These are phyloP conservation scores for Anhinga rufa DNA, from an alignment of 2,113 vertebrate genomes.

Conservation along the genomic window DNA sequence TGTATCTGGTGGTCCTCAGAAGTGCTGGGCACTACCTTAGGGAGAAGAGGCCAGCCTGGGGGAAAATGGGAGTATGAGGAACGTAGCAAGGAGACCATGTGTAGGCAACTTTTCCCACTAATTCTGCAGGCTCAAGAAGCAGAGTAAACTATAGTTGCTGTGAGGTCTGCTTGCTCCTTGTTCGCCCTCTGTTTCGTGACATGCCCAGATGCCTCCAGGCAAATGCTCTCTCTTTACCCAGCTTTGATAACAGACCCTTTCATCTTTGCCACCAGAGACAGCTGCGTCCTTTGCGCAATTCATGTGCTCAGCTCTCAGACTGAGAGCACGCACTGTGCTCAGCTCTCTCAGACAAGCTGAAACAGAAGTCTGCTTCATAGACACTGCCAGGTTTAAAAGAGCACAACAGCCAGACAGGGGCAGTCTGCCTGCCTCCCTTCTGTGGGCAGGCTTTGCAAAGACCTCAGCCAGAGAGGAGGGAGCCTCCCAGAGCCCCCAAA, in stretches of 20 bases:
- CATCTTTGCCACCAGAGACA: slow-evolving; percentile 17
- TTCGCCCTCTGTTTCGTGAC: background rate
- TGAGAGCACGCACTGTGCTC: background rate
- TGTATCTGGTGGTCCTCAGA: background rate
- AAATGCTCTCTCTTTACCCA: background rate
- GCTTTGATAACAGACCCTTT: slow-evolving; percentile 8
- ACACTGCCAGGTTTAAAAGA: background rate
- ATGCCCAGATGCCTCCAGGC: background rate
- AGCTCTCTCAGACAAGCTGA: background rate
- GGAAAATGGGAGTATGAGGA: background rate
- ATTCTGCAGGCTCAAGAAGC: background rate
- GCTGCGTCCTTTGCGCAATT: background rate
- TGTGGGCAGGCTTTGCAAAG: background rate
- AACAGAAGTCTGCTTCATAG: background rate
- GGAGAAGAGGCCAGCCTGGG: background rate
- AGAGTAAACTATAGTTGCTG: background rate
- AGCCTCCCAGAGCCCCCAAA: background rate
- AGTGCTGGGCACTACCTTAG: background rate
- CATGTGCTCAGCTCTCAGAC: background rate
- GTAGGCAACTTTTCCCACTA: background rate
- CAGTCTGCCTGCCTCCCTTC: background rate
- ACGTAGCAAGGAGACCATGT: background rate
- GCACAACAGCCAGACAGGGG: background rate
- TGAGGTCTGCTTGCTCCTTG: background rate
- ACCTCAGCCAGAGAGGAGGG: background rate